phyloP scores from a whole-genome alignment of 2,888 invertebrate species.

The Dilophus febrilis region DNA sequence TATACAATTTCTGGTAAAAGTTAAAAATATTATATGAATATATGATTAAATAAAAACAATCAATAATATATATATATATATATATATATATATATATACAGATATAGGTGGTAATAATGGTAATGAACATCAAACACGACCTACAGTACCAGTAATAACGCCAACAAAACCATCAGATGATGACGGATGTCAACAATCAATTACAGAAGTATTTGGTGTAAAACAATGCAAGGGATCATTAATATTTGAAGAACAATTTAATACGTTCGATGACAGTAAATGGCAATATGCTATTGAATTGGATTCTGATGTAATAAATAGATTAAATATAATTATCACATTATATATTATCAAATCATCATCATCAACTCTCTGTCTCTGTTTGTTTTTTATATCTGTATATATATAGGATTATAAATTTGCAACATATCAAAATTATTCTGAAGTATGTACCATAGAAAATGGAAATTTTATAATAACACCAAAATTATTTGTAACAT shows the following conservation, averaged over 20 bases:
- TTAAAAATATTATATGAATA: too few species aligned
- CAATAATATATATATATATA: too few species aligned
- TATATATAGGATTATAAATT: slow-evolving; percentile 29
- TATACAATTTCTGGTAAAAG: slow-evolving; percentile 37
- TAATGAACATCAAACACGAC: not conserved
- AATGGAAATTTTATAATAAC: slow-evolving; percentile 24
- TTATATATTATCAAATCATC: too few species aligned
- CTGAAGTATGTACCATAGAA: slow-evolving; percentile 21
- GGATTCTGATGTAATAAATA: slow-evolving; percentile 31
- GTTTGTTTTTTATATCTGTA: too few species aligned
- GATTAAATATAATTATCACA: too few species aligned
- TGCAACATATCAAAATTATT: slow-evolving; percentile 27
- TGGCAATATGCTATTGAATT: slow-evolving; percentile 35
- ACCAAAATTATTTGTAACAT: slow-evolving; percentile 22
- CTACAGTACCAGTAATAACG: not conserved
- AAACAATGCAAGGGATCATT: not conserved
- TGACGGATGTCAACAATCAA: slow-evolving; percentile 4
- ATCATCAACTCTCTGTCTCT: too few species aligned
- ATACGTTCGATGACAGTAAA: not conserved
- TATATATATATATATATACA: not conserved
- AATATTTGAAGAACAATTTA: slow-evolving; percentile 5
- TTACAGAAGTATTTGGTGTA: slow-evolving; percentile 1
- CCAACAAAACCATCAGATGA: slow-evolving; percentile 16
- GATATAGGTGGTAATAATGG: too few species aligned
- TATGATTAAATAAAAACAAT: too few species aligned